phyloP scores from a whole-genome alignment of 2,888 invertebrate genomes.

The Myopa testacea region DNA sequence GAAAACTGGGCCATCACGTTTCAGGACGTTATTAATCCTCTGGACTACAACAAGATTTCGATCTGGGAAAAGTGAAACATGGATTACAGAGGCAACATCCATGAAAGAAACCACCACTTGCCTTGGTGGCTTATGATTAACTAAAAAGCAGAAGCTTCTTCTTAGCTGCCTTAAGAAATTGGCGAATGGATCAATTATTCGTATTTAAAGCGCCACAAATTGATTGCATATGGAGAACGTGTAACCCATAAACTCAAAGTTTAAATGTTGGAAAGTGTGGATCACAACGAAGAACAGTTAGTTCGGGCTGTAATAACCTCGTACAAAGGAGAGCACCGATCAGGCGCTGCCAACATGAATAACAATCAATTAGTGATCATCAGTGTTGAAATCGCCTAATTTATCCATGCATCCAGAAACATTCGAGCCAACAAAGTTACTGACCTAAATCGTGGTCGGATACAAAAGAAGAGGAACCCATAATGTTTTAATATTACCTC shows the following conservation, averaged over 20 bases:
- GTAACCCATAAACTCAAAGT: not conserved
- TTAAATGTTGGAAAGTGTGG: not conserved
- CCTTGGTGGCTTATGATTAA: slow-evolving; percentile 10
- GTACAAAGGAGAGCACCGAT: not conserved
- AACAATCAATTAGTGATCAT: slow-evolving; percentile 36
- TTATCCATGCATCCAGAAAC: not conserved
- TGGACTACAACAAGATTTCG: slow-evolving; percentile 13
- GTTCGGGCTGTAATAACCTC: slow-evolving; percentile 8
- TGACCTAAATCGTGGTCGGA: slow-evolving; percentile 1
- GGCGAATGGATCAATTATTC: too few relatives aligned
- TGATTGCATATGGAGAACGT: slow-evolving; percentile 25
- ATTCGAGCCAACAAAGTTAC: not conserved
- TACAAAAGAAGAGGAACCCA: not conserved
- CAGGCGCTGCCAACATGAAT: slow-evolving; percentile 25
- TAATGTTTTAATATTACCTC: not conserved
- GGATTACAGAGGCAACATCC: not conserved
- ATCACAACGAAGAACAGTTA: slow-evolving; percentile 16
- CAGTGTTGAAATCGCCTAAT: slow-evolving; percentile 31
- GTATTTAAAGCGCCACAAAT: slow-evolving; percentile 1
- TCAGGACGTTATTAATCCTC: slow-evolving; percentile 4
- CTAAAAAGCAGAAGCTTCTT: slow-evolving; percentile 20
- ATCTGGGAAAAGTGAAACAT: not conserved
- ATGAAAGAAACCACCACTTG: not conserved
- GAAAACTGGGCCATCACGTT: not conserved
- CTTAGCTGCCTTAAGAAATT: too few relatives aligned